Conservation (phyloP, 1,140 invertebrate genomes). For the Pseudomyrmex concolor region DNA sequence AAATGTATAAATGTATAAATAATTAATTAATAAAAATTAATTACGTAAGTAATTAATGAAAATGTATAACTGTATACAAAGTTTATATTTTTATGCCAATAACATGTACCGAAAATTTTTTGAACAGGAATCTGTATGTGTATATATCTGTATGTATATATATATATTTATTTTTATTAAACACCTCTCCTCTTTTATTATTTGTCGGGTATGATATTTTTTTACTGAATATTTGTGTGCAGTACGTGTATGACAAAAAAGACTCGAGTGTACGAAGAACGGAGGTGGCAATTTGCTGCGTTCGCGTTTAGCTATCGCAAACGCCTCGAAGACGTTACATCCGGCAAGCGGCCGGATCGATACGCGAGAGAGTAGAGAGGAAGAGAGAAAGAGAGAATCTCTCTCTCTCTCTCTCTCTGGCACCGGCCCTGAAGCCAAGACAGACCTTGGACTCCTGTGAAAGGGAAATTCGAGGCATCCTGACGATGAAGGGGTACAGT, state of each 20-base stretch:
- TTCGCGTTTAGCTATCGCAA: slow-evolving; percentile 65
- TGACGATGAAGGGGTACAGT: not conserved
- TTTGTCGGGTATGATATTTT: slow-evolving; percentile 6
- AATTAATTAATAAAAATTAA: no score
- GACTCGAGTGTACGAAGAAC: slow-evolving; percentile 15
- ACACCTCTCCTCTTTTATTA: not conserved
- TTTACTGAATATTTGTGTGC: not conserved
- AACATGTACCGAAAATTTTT: no score
- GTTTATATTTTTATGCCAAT: no score
- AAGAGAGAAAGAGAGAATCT: slow-evolving; percentile 13
- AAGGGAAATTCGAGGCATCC: slow-evolving; percentile 72
- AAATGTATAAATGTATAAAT: no score
- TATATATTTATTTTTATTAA: no score
- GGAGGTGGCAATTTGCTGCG: slow-evolving; percentile 59
- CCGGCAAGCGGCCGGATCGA: slow-evolving; percentile 72
- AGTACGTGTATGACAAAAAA: slow-evolving; percentile 1
- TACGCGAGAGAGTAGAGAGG: slow-evolving; percentile 63
- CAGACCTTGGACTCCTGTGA: slow-evolving; percentile 73
- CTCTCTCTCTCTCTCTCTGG: slow-evolving; percentile 53
- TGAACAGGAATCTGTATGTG: no score
- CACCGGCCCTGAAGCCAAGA: slow-evolving; percentile 74
- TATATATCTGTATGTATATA: no score
- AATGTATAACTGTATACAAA: no score
- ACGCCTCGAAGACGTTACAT: slow-evolving; percentile 74
- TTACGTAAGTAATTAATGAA: no score